Conservation (phyloP, 2,888 invertebrate species). For the Drosophila sordidapex region DNA sequence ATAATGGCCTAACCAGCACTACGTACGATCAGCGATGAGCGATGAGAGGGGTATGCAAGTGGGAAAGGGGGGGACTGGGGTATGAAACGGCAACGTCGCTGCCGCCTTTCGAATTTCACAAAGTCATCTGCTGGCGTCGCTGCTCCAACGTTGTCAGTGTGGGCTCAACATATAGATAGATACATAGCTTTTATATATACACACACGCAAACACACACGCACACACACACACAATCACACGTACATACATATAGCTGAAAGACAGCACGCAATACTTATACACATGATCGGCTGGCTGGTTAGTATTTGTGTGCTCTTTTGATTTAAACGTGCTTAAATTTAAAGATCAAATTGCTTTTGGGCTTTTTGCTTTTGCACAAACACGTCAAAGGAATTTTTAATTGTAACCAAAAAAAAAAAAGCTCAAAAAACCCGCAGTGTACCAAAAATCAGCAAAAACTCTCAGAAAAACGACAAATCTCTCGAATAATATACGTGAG, state of each 20-base stretch:
- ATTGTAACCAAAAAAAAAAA: slow-evolving; percentile 49
- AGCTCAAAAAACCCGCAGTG: slow-evolving; percentile 58
- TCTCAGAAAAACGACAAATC: slow-evolving; percentile 14
- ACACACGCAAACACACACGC: slow-evolving; percentile 1
- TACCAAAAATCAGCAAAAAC: slow-evolving; percentile 39
- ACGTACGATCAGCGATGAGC: slow-evolving; percentile 28
- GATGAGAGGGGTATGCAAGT: not conserved
- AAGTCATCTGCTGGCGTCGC: slow-evolving; percentile 72
- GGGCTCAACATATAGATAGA: slow-evolving; percentile 52
- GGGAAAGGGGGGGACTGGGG: slow-evolving; percentile 10
- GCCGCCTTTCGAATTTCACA: slow-evolving; percentile 79
- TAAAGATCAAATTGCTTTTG: slow-evolving; percentile 76
- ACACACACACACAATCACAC: slow-evolving; percentile 12
- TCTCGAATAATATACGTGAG: slow-evolving; percentile 11
- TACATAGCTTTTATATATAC: slow-evolving; percentile 44
- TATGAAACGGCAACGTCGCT: slow-evolving; percentile 45
- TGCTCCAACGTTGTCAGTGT: slow-evolving; percentile 61
- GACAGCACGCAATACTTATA: slow-evolving; percentile 54
- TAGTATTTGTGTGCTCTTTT: slow-evolving; percentile 71
- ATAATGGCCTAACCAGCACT: slow-evolving; percentile 66
- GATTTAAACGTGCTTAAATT: slow-evolving; percentile 79
- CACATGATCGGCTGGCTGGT: slow-evolving; percentile 43
- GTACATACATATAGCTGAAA: slow-evolving; percentile 16
- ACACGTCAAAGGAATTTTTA: slow-evolving; percentile 66
- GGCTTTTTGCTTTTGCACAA: slow-evolving; percentile 44